These are phyloP conservation scores for Xiphophorus birchmanni DNA, from an alignment of 2,797 vertebrate genomes.

Conservation along the genomic window DNA sequence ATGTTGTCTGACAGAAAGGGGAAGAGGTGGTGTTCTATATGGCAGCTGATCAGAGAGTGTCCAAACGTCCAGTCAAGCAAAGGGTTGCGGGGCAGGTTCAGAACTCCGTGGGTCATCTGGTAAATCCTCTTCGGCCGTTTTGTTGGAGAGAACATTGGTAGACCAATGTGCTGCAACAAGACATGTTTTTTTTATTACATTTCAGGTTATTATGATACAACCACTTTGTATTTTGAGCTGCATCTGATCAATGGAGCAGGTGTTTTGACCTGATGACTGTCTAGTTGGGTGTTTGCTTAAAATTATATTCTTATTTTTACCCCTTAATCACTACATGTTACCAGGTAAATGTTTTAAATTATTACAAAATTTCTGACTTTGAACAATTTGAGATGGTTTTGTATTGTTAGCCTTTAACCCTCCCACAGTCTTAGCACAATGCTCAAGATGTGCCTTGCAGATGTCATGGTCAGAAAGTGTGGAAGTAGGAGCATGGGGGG, in stretches of 20 bases:
- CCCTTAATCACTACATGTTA: background rate
- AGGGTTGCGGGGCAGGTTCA: conserved; percentile 88
- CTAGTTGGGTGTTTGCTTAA: background rate
- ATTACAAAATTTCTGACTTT: background rate
- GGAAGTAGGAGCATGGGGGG: no score
- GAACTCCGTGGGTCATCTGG: conserved; percentile 91
- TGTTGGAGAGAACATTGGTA: conserved; percentile 88
- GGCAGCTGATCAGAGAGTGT: conserved; percentile 94
- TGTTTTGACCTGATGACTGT: background rate
- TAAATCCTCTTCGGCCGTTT: conserved; percentile 86
- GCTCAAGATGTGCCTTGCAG: no score
- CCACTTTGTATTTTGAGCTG: background rate
- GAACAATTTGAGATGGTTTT: background rate
- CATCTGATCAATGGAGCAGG: background rate
- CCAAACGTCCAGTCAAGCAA: conserved; percentile 92
- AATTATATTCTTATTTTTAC: background rate
- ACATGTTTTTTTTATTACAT: background rate
- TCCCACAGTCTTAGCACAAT: no score
- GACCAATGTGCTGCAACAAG: conserved; percentile 87
- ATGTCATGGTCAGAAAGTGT: no score
- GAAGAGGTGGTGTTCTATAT: conserved; percentile 95
- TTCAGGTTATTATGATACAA: background rate
- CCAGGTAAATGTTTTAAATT: background rate
- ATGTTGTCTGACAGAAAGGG: conserved; percentile 92
- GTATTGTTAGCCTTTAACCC: background rate